Percentiles rank a stretch among this genome's conserved stretches.
Conservation (phyloP, 2,113 vertebrate genomes). For the Engraulis encrasicolus region DNA sequence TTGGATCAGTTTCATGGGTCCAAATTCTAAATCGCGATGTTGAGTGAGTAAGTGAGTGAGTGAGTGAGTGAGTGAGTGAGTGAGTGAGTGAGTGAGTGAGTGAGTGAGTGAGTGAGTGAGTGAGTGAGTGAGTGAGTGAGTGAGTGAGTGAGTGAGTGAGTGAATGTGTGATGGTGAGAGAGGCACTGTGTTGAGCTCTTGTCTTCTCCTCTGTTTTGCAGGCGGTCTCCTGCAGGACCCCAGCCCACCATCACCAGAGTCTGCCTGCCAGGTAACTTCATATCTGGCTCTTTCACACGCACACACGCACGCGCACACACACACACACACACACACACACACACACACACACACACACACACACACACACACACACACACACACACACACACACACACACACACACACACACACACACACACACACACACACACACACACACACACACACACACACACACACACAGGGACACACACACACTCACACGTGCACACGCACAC, state of each 20-base stretch:
- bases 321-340: slow-evolving; percentile 13
- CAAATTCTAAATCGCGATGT: no score
- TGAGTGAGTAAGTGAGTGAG: no score
- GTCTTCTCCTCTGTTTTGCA: slow-evolving; percentile 62
- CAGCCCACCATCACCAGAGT: slow-evolving; percentile 92
- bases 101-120: no score
- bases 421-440: neutral
- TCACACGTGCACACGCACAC: neutral
- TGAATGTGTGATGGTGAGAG: neutral
- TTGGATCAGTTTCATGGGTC: no score
- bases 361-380: neutral
- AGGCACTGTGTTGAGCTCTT: neutral
- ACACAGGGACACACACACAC: neutral
- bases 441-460: neutral
- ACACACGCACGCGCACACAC: neutral
- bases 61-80: no score
- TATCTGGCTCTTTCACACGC: no score
- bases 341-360: slow-evolving; percentile 1
- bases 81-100: no score
- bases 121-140: no score
- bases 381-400: neutral
- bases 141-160: no score
- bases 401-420: neutral
- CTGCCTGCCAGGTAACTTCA: slow-evolving; percentile 89
- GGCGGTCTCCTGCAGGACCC: slow-evolving; percentile 89